Evolutionary conservation across 1,140 invertebrate species (phyloP).

Genomic region (Aphis gossypii): DNA sequence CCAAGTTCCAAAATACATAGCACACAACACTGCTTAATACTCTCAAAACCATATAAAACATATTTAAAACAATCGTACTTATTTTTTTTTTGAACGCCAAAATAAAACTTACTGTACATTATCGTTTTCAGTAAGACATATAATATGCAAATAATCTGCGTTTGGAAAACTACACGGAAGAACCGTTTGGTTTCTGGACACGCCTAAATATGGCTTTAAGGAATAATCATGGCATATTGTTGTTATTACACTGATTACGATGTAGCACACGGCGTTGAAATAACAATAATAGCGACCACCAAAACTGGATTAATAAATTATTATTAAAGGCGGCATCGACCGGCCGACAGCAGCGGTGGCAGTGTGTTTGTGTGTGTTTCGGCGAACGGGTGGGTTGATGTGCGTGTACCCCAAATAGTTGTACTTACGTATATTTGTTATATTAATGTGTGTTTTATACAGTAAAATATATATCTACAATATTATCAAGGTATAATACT

Average conservation of each 20-base stretch:
- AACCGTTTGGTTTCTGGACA: background rate
- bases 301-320: background rate
- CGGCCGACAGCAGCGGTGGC: background rate
- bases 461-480: background rate
- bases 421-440: background rate
- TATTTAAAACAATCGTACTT: background rate
- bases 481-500: background rate
- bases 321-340: conserved; percentile 12
- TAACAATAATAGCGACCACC: background rate
- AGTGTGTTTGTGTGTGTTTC: background rate
- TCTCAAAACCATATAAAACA: background rate
- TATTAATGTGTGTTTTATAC: background rate
- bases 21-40: background rate
- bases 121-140: background rate
- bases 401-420: conserved; percentile 14
- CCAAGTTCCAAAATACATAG: background rate
- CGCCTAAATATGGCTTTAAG: background rate
- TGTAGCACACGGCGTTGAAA: background rate
- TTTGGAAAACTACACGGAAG: background rate
- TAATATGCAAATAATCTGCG: background rate
- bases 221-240: background rate
- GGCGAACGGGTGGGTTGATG: conserved; percentile 17
- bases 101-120: background rate
- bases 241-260: background rate
- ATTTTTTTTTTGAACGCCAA: background rate